These are phyloP conservation scores for Drosophila buzzatii DNA, from an alignment of 2,888 invertebrate species.

Conservation along the genomic window DNA sequence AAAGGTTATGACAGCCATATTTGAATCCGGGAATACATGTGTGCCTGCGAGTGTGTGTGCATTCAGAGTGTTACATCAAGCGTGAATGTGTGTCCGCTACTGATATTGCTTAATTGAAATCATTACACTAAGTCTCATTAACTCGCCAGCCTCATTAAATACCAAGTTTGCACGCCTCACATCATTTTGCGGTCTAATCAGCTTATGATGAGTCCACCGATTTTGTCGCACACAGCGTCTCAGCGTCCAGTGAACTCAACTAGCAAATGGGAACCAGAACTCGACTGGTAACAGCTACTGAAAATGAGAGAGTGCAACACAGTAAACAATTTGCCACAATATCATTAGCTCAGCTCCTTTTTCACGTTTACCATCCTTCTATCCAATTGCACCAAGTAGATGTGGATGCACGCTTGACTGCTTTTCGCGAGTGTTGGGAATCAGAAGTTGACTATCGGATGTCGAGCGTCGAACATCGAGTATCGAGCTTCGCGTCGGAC, in stretches of 20 bases:
- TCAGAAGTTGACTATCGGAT: neutral
- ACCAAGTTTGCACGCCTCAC: slow-evolving; percentile 24
- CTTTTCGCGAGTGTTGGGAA: neutral
- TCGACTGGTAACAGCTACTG: neutral
- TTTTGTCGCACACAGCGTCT: slow-evolving; percentile 28
- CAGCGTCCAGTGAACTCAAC: slow-evolving; percentile 13
- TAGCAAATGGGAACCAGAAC: slow-evolving; percentile 1
- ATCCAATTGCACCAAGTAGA: slow-evolving; percentile 8
- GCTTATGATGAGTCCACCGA: slow-evolving; percentile 60
- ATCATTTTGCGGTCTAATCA: slow-evolving; percentile 60
- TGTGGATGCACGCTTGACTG: slow-evolving; percentile 13
- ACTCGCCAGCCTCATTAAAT: slow-evolving; percentile 47
- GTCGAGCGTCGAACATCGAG: neutral
- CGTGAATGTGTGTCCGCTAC: slow-evolving; percentile 23
- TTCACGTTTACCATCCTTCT: neutral
- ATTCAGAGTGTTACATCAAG: slow-evolving; percentile 3
- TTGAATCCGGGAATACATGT: neutral
- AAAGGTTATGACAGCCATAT: slow-evolving; percentile 1
- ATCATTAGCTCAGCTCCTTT: slow-evolving; percentile 28
- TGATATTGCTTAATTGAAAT: slow-evolving; percentile 68
- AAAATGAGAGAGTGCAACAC: slow-evolving; percentile 6
- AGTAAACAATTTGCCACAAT: slow-evolving; percentile 51
- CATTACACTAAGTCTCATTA: slow-evolving; percentile 52
- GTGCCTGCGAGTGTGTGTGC: neutral
- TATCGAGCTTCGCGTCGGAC: neutral